Percentiles rank a stretch among this genome's conserved stretches.
Evolutionary conservation across 2,797 vertebrate genomes (phyloP).

Genomic region (Oophaga sylvatica): DNA sequence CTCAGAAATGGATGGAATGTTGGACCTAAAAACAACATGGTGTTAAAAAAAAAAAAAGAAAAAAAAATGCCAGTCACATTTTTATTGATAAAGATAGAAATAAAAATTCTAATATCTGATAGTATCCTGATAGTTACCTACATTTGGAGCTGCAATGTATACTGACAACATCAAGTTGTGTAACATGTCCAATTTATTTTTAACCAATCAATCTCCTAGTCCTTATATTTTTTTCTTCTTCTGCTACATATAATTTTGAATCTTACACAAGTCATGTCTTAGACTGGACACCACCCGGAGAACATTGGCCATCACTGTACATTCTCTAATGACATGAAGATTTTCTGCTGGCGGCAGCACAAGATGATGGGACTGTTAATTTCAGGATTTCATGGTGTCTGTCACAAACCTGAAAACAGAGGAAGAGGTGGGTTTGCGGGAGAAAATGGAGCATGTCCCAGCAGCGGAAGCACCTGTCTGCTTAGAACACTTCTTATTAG

Average conservation of each 20-base stretch:
- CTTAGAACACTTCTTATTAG: conserved; percentile 91
- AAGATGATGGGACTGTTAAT: conserved; percentile 91
- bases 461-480: conserved; percentile 88
- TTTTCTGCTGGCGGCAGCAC: conserved; percentile 88
- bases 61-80: too few species aligned
- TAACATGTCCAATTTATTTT: background rate
- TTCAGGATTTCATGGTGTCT: conserved; percentile 88
- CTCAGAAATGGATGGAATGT: too few species aligned
- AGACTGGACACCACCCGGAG: background rate
- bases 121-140: too few species aligned
- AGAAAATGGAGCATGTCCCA: conserved; percentile 85
- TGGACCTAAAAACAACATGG: too few species aligned
- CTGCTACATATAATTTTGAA: too few species aligned
- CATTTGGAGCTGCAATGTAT: too few species aligned
- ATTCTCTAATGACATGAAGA: conserved; percentile 83
- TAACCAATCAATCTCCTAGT: too few species aligned
- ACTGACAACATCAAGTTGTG: background rate
- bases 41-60: too few species aligned
- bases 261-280: background rate
- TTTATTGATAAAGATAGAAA: too few species aligned
- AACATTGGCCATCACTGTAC: background rate
- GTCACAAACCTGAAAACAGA: conserved; percentile 75
- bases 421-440: conserved; percentile 72
- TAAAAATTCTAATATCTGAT: too few species aligned
- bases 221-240: background rate